Base-by-base conservation (phyloP, 2,113 vertebrate species). In the Pheucticus melanocephalus region DNA sequence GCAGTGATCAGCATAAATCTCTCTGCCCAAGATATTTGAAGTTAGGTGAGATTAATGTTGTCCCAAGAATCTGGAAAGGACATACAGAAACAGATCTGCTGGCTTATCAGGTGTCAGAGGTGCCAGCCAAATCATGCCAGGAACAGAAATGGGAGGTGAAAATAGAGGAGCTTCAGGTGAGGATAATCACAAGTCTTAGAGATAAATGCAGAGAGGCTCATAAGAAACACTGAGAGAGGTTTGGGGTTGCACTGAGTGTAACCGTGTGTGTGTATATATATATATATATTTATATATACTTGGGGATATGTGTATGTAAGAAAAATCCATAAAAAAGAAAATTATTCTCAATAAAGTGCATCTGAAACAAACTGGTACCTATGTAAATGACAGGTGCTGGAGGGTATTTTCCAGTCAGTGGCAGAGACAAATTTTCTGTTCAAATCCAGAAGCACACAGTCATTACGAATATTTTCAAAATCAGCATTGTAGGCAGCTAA, bases 191-290 rank as follows among this genome's bases (percentile, higher is more conserved):
- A 64, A 31, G 17, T 71, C 69, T 35, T 65, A 17, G 18, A 59
- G 16, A 17, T 42, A 63, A 78, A 60, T 3, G 18, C 33, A 33
- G 50, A 66, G 13, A 13, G 27, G 0, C 3, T 17, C 1, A 5
- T 53, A 30, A 59, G 54, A 66, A 83, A 75, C 50, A 73, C 7
- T 42, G 50, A 57, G 68, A 53, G 12, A 23, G 31, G 5, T 57
- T 70, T 81, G 35, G 18, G 13, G 47, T 47, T 71, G 35, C 39
- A 42, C 31, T 45, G 63, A n/a, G n/a, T n/a, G n/a, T n/a, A n/a
- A n/a, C n/a, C n/a, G n/a, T n/a, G n/a, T n/a, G n/a, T n/a, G n/a
- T n/a, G n/a, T n/a, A n/a, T n/a, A 23, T 47, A 23, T 47, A 12
- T 47, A 47, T 23, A 23, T 47, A 23, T 13, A 47, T 12, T 12